Evolutionary conservation across 1,140 invertebrate genomes (phyloP), one percentile per base, ranked within the genome.

Genomic region (Zeugodacus cucurbitae): DNA sequence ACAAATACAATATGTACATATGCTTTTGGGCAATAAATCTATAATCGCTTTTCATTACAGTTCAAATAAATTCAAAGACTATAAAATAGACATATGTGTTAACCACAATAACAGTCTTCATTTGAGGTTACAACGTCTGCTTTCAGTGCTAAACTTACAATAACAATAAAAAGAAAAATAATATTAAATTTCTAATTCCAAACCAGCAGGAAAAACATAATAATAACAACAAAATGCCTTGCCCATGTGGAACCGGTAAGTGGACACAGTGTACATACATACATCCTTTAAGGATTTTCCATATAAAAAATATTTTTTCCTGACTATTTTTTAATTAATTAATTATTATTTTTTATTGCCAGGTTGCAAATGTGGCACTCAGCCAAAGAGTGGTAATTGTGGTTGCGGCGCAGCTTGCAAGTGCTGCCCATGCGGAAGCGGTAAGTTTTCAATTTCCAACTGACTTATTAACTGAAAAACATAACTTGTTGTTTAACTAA

Each of bases 231-330:
- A 82, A 82, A 48, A 82, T 82, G 74, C 74, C 74, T 82, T 82
- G 74, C 22, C 74, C 74, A 82, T 82, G 74, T 48, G 74, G 74
- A 82, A 82, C 37, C 74, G 74, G 74, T 82, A 48, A 82, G 74
- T 74, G 48, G 0, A 54, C 11, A 11, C 48, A 54, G 48, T 2
- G 2, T 34, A 44, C 17, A 82, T 82, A 37, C n/a, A 74, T 41
- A 41, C 3, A 41, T 67, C 58, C 58, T 59, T 59, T 59, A 26
- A 26, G 22, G n/a, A 4, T 59, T 26, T 59, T 2, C n/a, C 3
- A n/a, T 59, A 26, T 59, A 22, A 59, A 59, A 59, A 3, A 2
- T 0, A 1, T 6, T n/a, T 59, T 59, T 22, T 7, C 6, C 3
- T 58, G 57, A 58, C 10, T 20, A 58, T 58, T 58, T 14, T 22